Evolutionary conservation across 2,888 invertebrate species (phyloP).

Genomic region (Julus scandinavius): DNA sequence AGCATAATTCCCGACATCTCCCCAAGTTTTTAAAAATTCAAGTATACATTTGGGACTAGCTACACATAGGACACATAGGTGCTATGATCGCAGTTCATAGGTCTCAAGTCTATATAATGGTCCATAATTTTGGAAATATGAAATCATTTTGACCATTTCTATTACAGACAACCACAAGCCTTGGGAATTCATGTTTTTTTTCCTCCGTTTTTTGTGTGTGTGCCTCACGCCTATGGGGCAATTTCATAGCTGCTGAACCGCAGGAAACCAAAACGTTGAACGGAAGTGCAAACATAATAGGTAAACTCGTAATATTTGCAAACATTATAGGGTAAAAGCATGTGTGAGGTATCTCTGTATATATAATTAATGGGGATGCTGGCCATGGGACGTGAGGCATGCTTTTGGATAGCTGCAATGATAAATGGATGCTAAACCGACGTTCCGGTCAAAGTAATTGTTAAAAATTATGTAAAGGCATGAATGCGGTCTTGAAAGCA

Average conservation of each 20-base stretch:
- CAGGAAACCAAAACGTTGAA: background rate
- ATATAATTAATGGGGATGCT: background rate
- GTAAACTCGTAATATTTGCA: background rate
- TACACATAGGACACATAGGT: no score
- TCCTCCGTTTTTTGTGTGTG: background rate
- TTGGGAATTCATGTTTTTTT: no score
- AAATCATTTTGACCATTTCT: background rate
- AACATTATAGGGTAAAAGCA: background rate
- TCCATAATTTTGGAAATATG: no score
- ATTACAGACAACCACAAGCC: no score
- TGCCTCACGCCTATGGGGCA: background rate
- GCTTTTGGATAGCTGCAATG: background rate
- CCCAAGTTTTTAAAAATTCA: no score
- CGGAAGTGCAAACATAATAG: conserved; percentile 11
- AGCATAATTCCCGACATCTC: no score
- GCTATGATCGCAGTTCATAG: no score
- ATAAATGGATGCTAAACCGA: conserved; percentile 2
- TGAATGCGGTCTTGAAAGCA: background rate
- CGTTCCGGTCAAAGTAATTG: conserved; percentile 2
- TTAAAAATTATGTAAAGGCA: background rate
- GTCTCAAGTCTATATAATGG: no score
- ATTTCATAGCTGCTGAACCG: background rate
- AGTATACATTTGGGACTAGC: no score
- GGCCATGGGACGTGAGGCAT: background rate
- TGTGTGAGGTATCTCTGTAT: background rate